Percentiles rank a stretch among this genome's conserved stretches.
Conservation (phyloP, 2,797 vertebrate genomes). For the Crax fasciolata region DNA sequence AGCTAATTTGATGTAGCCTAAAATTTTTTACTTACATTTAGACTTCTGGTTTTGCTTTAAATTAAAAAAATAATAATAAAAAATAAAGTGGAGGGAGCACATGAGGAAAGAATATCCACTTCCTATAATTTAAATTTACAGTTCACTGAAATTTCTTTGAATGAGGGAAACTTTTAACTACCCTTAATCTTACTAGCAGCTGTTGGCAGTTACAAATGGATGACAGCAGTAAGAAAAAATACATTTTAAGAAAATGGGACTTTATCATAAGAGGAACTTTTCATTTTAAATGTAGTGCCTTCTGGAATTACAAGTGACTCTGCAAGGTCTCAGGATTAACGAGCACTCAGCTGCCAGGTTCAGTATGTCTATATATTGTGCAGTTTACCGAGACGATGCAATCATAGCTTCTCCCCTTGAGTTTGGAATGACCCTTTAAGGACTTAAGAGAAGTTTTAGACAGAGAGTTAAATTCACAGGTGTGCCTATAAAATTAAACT, state of each 20-base stretch:
- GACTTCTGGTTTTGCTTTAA: neutral
- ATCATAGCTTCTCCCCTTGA: neutral
- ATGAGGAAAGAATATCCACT: neutral
- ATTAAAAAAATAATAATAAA: neutral
- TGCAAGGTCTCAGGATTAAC: neutral
- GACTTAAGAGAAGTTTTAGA: constrained; percentile 21
- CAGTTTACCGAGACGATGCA: neutral
- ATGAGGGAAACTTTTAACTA: neutral
- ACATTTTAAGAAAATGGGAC: neutral
- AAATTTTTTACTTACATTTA: neutral
- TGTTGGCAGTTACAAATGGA: neutral
- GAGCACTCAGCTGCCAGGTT: neutral
- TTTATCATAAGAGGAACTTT: neutral
- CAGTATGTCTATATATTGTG: neutral
- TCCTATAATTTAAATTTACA: neutral
- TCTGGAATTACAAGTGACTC: neutral
- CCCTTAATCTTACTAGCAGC: neutral
- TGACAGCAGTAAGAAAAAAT: neutral
- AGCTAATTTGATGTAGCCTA: neutral
- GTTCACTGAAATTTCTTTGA: neutral
- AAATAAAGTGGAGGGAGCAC: accelerated
- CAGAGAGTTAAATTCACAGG: constrained; percentile 40
- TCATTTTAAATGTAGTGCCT: neutral
- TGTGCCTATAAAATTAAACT: constrained; percentile 7
- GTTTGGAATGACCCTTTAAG: constrained; percentile 27